A percentile compares a stretch with the other conserved stretches of the same genome.
phyloP scores from a whole-genome alignment of 2,888 invertebrate genomes.

The Maniola hyperantus region DNA sequence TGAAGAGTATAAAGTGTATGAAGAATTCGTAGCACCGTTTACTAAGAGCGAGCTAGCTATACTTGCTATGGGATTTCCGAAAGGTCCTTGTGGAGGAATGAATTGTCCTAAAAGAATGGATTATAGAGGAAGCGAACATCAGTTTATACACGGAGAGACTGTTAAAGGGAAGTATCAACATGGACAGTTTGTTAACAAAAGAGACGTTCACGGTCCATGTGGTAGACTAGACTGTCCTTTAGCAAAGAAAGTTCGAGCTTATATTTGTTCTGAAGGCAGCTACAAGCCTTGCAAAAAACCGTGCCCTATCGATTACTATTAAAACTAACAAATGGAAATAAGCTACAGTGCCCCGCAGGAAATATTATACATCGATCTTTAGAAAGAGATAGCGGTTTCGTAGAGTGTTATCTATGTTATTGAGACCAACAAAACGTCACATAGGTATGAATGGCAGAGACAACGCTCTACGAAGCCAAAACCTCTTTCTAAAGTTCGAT shows the following conservation, averaged over 20 bases:
- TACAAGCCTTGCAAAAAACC: conserved; percentile 75
- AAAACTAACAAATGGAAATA: conserved; percentile 21
- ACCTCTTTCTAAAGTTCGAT: too few species aligned
- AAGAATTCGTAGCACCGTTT: conserved; percentile 71
- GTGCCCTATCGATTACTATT: conserved; percentile 69
- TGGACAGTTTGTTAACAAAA: conserved; percentile 72
- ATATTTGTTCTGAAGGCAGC: conserved; percentile 65
- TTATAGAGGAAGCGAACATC: conserved; percentile 72
- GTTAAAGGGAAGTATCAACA: conserved; percentile 70
- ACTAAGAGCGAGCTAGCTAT: conserved; percentile 69
- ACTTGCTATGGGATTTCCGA: conserved; percentile 77
- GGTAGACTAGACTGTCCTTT: conserved; percentile 75
- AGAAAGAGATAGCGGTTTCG: too few species aligned
- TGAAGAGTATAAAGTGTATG: conserved; percentile 58
- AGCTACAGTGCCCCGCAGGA: too few species aligned
- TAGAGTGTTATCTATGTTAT: too few species aligned
- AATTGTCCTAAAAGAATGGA: conserved; percentile 76
- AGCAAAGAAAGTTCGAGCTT: conserved; percentile 68
- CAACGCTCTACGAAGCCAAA: too few species aligned
- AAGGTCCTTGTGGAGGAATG: conserved; percentile 77
- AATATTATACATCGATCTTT: too few species aligned
- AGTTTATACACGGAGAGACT: conserved; percentile 69
- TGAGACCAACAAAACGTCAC: too few species aligned
- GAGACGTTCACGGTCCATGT: conserved; percentile 76
- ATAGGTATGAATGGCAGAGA: too few species aligned